Evolutionary conservation across 2,888 invertebrate species (phyloP).

Genomic region (Argyra leucocephala): DNA sequence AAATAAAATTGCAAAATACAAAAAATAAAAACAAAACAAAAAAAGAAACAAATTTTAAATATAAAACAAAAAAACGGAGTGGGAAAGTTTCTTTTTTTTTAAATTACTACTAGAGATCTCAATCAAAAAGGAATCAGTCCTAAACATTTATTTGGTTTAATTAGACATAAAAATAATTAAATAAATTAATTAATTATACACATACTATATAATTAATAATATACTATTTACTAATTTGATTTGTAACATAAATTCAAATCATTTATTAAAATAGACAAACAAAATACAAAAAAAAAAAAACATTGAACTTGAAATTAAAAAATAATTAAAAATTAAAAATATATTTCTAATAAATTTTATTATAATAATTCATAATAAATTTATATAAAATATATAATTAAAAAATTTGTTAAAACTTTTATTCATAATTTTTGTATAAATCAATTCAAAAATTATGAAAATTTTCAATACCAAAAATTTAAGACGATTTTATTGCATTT

Average conservation of each 20-base stretch:
- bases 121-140: background rate
- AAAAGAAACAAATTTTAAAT: background rate
- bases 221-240: no score
- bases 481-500: background rate
- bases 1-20: background rate
- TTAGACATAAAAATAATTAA: background rate
- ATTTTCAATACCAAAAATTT: conserved; percentile 2
- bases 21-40: background rate
- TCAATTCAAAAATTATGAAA: background rate
- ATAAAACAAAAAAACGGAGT: background rate
- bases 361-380: no score
- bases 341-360: background rate
- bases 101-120: background rate
- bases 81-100: background rate
- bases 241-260: no score
- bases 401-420: background rate
- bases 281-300: no score
- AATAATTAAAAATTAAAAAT: background rate
- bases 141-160: background rate
- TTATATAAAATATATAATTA: no score
- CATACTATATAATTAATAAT: background rate
- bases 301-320: background rate
- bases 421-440: background rate
- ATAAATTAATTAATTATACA: background rate
- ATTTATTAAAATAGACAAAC: no score